A percentile compares a stretch with the other conserved stretches of the same genome.
These are phyloP conservation scores for Automeris io DNA, from an alignment of 2,888 invertebrate species.

Conservation along the genomic window DNA sequence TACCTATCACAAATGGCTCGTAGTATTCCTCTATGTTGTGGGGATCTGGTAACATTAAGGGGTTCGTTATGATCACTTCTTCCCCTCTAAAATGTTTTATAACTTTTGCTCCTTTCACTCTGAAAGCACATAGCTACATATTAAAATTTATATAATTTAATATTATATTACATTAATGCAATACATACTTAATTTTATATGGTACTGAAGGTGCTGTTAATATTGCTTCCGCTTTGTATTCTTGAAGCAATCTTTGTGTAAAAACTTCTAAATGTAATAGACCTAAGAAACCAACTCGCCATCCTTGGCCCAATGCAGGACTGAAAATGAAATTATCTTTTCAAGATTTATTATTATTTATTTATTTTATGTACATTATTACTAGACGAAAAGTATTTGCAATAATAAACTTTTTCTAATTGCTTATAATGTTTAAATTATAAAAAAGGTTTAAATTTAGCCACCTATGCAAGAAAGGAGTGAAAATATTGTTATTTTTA, in stretches of 20 bases:
- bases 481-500: no score
- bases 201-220: constrained; percentile 92
- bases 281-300: constrained; percentile 92
- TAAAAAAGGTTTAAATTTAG: no score
- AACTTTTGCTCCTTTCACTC: constrained; percentile 84
- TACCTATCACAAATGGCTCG: constrained; percentile 91
- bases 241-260: constrained; percentile 89
- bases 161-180: constrained; percentile 4
- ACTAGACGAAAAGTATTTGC: no score
- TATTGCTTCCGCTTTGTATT: constrained; percentile 88
- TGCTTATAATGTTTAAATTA: no score
- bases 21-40: constrained; percentile 83
- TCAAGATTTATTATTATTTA: no score
- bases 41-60: constrained; percentile 82
- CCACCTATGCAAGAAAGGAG: no score
- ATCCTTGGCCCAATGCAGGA: constrained; percentile 91
- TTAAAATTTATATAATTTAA: constrained; percentile 4
- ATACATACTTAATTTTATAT: constrained; percentile 79
- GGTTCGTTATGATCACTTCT: constrained; percentile 83
- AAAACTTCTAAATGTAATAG: constrained; percentile 93
- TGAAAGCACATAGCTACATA: constrained; percentile 54
- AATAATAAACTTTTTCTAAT: no score
- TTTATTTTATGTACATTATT: no score
- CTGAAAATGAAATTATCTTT: constrained; percentile 70
- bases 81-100: constrained; percentile 80